Conservation (phyloP, 2,113 vertebrate genomes). For the Peromyscus californicus region DNA sequence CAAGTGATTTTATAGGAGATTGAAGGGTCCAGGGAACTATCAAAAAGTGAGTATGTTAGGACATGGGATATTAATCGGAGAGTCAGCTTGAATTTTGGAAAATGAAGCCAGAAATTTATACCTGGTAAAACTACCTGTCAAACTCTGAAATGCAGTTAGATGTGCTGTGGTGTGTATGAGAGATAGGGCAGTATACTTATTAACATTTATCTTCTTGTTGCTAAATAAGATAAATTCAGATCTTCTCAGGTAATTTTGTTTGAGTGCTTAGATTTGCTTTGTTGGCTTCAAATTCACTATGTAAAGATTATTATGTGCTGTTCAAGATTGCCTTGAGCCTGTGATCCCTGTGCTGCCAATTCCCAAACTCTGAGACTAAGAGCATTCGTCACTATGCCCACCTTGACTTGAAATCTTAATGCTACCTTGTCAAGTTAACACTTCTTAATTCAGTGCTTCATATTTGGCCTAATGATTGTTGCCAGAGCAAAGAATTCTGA, state of each 20-base stretch:
- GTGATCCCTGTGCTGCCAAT: accelerated
- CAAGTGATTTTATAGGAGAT: not conserved
- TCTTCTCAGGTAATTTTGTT: not conserved
- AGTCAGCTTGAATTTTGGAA: not conserved
- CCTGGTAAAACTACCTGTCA: not conserved
- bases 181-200: not conserved
- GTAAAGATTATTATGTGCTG: not conserved
- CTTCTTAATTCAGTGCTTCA: not conserved
- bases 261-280: too few relatives aligned
- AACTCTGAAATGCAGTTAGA: not conserved
- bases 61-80: not conserved
- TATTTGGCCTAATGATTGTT: not conserved
- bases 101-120: not conserved
- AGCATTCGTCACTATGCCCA: not conserved
- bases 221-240: constrained; percentile 32
- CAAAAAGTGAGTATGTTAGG: not conserved
- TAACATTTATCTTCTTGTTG: not conserved
- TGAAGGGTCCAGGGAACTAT: not conserved
- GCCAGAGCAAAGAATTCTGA: constrained; percentile 26
- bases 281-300: not conserved
- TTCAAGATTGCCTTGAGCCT: not conserved
- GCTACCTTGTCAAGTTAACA: not conserved
- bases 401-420: not conserved
- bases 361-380: not conserved
- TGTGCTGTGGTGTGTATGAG: accelerated